phyloP scores from a whole-genome alignment of 1,140 invertebrate species.

The Cryptotermes secundus region DNA sequence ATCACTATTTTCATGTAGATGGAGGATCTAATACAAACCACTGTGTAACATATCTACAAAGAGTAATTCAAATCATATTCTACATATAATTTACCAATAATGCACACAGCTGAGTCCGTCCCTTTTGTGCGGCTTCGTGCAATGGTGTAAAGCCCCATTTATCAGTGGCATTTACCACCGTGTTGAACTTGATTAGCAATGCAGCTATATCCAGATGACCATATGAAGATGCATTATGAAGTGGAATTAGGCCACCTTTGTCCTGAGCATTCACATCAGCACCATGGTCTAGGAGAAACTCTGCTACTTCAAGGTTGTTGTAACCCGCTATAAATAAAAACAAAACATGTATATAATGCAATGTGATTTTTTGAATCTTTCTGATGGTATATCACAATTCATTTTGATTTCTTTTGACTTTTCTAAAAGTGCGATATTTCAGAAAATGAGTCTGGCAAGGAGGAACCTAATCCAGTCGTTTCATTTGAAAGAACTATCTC shows the following conservation, averaged over 20 bases:
- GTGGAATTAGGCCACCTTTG: conserved; percentile 82
- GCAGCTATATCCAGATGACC: conserved; percentile 89
- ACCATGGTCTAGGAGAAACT: conserved; percentile 88
- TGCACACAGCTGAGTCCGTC: conserved; percentile 92
- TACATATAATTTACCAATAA: conserved; percentile 63
- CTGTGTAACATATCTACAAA: not conserved
- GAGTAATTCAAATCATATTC: not conserved
- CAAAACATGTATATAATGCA: not conserved
- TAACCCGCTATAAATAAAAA: conserved; percentile 75
- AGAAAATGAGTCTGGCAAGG: too few species aligned
- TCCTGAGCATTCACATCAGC: conserved; percentile 91
- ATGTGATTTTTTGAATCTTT: too few species aligned
- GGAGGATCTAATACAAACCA: too few species aligned
- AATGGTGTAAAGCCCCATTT: conserved; percentile 96
- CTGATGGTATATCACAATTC: too few species aligned
- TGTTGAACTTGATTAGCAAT: conserved; percentile 86
- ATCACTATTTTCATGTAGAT: too few species aligned
- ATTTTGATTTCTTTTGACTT: too few species aligned
- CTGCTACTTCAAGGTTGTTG: conserved; percentile 95
- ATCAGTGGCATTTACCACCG: conserved; percentile 92
- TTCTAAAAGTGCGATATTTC: too few species aligned
- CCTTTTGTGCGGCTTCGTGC: conserved; percentile 96
- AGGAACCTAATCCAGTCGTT: too few species aligned
- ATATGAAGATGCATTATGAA: conserved; percentile 84
- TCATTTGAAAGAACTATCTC: too few species aligned